Evolutionary conservation across 1,140 invertebrate genomes (phyloP).

Genomic region (Drosophila eugracilis): DNA sequence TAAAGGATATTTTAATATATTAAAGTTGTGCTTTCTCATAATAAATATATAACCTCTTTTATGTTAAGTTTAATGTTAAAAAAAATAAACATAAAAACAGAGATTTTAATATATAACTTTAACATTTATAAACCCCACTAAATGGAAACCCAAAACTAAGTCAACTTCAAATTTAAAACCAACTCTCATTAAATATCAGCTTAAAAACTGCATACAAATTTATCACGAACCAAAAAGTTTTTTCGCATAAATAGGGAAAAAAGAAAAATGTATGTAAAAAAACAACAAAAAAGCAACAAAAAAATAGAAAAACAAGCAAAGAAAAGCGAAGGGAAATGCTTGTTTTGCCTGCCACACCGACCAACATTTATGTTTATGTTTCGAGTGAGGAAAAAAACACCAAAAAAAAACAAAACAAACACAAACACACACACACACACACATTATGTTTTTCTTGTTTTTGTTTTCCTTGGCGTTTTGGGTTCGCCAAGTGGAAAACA

Average conservation of each 20-base stretch:
- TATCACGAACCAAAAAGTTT: conserved; percentile 28
- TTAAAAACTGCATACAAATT: conserved; percentile 18
- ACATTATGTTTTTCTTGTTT: conserved; percentile 39
- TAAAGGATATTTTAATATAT: no score
- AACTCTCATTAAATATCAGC: conserved; percentile 11
- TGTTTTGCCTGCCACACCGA: conserved; percentile 64
- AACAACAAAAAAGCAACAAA: conserved; percentile 10
- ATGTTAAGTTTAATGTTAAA: no score
- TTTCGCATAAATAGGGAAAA: conserved; percentile 40
- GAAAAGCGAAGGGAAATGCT: conserved; percentile 42
- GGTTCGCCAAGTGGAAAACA: conserved; percentile 77
- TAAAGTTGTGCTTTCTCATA: no score
- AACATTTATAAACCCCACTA: no score
- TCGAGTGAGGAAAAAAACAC: conserved; percentile 37
- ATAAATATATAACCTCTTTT: no score
- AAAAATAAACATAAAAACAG: no score
- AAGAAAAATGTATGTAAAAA: no score
- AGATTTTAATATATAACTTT: no score
- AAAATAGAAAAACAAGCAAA: conserved; percentile 23
- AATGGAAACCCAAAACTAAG: conserved; percentile 5
- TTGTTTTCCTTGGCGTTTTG: conserved; percentile 60
- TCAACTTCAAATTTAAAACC: conserved; percentile 19
- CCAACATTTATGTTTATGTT: conserved; percentile 76
- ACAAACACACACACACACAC: conserved; percentile 29
- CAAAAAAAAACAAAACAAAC: conserved; percentile 20